Percentiles rank a stretch among this genome's conserved stretches.
These are phyloP conservation scores for Sepiola atlantica DNA, from an alignment of 2,888 invertebrate genomes.

Conservation along the genomic window DNA sequence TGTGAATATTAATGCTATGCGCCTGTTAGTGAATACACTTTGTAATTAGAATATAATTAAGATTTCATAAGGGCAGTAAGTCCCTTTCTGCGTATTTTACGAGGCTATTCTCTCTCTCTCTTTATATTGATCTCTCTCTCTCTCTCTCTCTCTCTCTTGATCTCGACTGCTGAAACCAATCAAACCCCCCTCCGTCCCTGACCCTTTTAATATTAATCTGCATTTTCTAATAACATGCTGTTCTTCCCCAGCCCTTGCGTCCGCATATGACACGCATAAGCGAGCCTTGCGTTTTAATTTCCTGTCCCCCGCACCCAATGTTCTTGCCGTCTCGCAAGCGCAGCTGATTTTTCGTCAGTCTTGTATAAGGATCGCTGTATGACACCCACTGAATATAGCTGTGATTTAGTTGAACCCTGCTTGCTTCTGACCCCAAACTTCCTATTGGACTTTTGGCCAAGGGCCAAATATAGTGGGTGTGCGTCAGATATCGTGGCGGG, in stretches of 20 bases:
- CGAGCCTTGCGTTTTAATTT: background rate
- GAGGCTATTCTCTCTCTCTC: background rate
- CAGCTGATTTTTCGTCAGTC: background rate
- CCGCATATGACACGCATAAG: background rate
- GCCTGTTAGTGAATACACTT: too few relatives aligned
- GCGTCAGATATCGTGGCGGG: too few relatives aligned
- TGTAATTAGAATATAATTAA: too few relatives aligned
- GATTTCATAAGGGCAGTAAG: too few relatives aligned
- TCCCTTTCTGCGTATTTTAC: too few relatives aligned
- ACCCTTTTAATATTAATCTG: background rate
- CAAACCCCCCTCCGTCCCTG: background rate
- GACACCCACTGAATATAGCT: background rate
- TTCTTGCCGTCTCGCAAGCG: background rate
- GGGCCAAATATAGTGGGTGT: background rate
- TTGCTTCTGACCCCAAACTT: background rate
- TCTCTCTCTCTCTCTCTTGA: background rate
- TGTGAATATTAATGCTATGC: background rate
- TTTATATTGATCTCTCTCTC: background rate
- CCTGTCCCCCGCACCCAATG: background rate
- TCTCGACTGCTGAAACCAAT: background rate
- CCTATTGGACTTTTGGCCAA: background rate
- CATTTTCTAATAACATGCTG: background rate
- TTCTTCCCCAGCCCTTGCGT: background rate
- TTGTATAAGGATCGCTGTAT: background rate
- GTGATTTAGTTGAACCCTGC: background rate